Percentiles rank a stretch among this genome's conserved stretches.
Evolutionary conservation across 37 sponge, comb jelly and placozoan genomes (phyloP).

Genomic region (Halichondria panicea): DNA sequence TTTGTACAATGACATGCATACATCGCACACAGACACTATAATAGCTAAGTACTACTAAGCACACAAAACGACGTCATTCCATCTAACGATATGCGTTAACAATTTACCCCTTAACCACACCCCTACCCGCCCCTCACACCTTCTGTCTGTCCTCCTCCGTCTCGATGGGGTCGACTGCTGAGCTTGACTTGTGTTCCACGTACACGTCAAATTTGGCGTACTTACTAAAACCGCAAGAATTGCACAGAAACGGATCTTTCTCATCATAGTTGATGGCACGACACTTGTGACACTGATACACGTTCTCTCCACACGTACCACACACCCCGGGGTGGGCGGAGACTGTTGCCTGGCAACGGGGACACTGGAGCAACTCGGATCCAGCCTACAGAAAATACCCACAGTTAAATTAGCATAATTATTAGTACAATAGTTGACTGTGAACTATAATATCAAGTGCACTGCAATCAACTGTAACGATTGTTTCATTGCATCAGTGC

Average conservation of each 20-base stretch:
- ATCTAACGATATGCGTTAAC: too few relatives aligned
- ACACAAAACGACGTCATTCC: too few relatives aligned
- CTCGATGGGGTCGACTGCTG: constrained; percentile 92
- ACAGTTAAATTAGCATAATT: constrained; percentile 11
- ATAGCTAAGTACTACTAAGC: too few relatives aligned
- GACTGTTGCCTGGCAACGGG: constrained; percentile 91
- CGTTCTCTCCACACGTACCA: constrained; percentile 93
- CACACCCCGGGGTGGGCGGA: constrained; percentile 92
- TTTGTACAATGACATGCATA: neutral
- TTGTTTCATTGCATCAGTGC: too few relatives aligned
- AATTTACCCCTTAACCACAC: too few relatives aligned
- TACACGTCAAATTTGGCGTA: constrained; percentile 88
- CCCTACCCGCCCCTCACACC: constrained; percentile 21
- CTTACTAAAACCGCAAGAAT: constrained; percentile 91
- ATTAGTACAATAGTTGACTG: too few relatives aligned
- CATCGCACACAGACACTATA: neutral
- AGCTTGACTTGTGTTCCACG: constrained; percentile 60
- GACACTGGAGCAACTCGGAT: constrained; percentile 91
- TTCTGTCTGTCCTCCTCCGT: constrained; percentile 88
- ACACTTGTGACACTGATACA: constrained; percentile 97
- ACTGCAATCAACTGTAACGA: too few relatives aligned
- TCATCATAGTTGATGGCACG: constrained; percentile 96
- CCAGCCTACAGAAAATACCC: constrained; percentile 50
- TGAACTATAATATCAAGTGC: too few relatives aligned
- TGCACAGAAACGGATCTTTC: constrained; percentile 95